Conservation (phyloP, 1,140 invertebrate species). For the Pectinophora gossypiella region DNA sequence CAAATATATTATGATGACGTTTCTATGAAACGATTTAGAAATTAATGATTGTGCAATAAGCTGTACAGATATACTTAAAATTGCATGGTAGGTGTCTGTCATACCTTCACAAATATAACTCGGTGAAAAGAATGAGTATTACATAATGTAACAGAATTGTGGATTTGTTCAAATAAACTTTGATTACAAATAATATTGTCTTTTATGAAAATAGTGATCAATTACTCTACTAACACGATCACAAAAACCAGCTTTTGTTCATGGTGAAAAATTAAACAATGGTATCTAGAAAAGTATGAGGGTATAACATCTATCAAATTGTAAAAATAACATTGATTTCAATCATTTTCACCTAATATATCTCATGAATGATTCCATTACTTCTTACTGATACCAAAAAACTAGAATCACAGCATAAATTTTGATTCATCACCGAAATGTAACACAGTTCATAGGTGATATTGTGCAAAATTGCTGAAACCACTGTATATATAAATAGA, state of each 20-base stretch:
- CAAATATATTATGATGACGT: not conserved
- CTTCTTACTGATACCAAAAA: not conserved
- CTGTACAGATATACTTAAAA: no score
- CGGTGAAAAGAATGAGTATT: conserved; percentile 12
- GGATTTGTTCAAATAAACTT: conserved; percentile 12
- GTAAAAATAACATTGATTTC: conserved; percentile 2
- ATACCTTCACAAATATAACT: no score
- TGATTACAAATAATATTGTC: conserved; percentile 14
- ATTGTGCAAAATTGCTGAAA: conserved; percentile 56
- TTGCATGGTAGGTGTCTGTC: no score
- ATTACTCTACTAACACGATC: not conserved
- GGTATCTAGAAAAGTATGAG: not conserved
- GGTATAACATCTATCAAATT: not conserved
- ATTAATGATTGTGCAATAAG: not conserved
- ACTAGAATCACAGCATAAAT: conserved; percentile 35
- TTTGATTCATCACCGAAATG: conserved; percentile 27
- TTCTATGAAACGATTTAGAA: not conserved
- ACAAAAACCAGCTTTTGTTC: not conserved
- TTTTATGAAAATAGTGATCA: conserved; percentile 6
- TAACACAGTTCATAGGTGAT: conserved; percentile 35
- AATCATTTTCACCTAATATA: conserved; percentile 1
- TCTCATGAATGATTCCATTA: not conserved
- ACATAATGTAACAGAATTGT: conserved; percentile 1
- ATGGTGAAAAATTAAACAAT: not conserved
- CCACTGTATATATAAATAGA: conserved; percentile 56